Percentiles rank a stretch among this genome's conserved stretches.
These are phyloP conservation scores for Drosophila hydei DNA, from an alignment of 1,140 invertebrate genomes.

Conservation along the genomic window DNA sequence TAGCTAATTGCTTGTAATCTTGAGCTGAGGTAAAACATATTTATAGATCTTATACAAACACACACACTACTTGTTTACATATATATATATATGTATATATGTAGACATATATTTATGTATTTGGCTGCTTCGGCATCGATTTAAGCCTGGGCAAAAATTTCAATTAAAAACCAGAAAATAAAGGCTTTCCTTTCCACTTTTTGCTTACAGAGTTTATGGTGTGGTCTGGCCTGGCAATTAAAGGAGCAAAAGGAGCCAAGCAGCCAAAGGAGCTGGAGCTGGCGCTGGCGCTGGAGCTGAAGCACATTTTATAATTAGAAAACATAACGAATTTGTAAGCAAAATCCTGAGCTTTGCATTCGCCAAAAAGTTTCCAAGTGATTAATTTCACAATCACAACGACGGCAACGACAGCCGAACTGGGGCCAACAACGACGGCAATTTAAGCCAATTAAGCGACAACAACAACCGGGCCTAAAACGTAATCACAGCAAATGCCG, in stretches of 20 bases:
- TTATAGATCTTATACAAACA: background rate
- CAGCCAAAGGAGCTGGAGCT: constrained; percentile 15
- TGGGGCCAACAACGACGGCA: constrained; percentile 18
- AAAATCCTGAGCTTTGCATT: constrained; percentile 52
- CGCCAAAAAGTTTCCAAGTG: constrained; percentile 67
- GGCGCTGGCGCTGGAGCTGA: background rate
- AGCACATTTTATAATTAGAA: constrained; percentile 65
- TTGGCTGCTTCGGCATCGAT: constrained; percentile 22
- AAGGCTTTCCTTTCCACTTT: constrained; percentile 28
- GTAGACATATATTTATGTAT: constrained; percentile 15
- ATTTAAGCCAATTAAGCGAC: constrained; percentile 69
- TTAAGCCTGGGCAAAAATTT: constrained; percentile 43
- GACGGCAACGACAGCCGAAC: background rate
- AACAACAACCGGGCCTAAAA: constrained; percentile 9
- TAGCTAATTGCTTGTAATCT: constrained; percentile 54
- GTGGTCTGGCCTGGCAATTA: constrained; percentile 18
- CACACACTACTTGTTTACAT: too few relatives aligned
- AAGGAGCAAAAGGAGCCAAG: constrained; percentile 21
- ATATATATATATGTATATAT: constrained; percentile 16
- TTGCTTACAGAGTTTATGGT: constrained; percentile 55
- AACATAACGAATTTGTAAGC: constrained; percentile 57
- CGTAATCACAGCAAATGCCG: constrained; percentile 64
- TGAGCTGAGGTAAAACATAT: constrained; percentile 28
- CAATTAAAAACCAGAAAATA: constrained; percentile 54
- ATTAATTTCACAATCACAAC: constrained; percentile 65